A percentile compares a stretch with the other conserved stretches of the same genome.
Conservation (phyloP, 2,113 vertebrate genomes). For the Dasyprocta punctata region DNA sequence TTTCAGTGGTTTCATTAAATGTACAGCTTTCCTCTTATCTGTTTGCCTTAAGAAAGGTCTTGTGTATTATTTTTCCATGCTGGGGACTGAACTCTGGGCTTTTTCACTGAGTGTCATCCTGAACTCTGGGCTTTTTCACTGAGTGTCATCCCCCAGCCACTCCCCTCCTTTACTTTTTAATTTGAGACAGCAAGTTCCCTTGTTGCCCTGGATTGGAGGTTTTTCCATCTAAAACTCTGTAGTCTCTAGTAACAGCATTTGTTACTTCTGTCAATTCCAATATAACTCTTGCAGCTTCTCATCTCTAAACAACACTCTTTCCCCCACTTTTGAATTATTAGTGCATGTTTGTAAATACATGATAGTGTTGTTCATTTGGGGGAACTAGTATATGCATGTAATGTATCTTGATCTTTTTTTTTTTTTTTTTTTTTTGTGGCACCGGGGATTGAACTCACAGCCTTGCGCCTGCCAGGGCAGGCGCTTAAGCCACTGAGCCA, state of each 20-base stretch:
- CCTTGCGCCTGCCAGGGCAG: too few species aligned
- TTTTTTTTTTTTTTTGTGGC: too few species aligned
- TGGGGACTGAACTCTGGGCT: not conserved
- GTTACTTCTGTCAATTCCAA: not conserved
- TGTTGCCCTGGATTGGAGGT: not conserved
- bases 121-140: not conserved
- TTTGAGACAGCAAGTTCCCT: not conserved
- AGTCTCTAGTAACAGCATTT: not conserved
- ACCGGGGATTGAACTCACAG: too few species aligned
- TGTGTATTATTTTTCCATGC: not conserved
- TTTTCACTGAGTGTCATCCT: not conserved
- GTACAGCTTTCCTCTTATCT: not conserved
- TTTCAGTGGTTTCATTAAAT: not conserved
- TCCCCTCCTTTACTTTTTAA: not conserved
- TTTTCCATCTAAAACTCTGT: not conserved
- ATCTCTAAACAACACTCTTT: not conserved
- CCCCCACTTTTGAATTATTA: not conserved
- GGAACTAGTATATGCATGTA: not conserved
- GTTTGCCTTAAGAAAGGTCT: slow-evolving; percentile 42
- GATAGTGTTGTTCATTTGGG: not conserved
- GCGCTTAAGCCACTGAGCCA: too few species aligned
- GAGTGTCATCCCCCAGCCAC: not conserved
- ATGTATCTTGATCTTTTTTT: not conserved
- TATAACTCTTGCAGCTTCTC: not conserved
- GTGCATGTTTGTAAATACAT: not conserved